These are phyloP conservation scores for Orgyia antiqua DNA, from an alignment of 2,888 invertebrate genomes.

Conservation along the genomic window DNA sequence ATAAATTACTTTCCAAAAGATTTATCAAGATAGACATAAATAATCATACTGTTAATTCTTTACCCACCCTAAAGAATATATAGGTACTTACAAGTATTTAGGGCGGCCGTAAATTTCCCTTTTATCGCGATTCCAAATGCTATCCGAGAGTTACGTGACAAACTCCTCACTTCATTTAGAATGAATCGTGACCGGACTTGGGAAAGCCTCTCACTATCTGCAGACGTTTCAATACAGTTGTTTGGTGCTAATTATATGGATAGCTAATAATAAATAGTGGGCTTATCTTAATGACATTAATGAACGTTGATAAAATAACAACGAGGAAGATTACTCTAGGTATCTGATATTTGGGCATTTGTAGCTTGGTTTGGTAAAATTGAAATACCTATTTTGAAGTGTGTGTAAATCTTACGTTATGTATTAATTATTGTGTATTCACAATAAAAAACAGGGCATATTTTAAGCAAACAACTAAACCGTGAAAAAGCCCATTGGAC, in stretches of 20 bases:
- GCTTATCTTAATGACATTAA: slow-evolving; percentile 1
- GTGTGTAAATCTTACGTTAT: too few relatives aligned
- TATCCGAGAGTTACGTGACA: slow-evolving; percentile 62
- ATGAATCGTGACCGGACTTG: slow-evolving; percentile 56
- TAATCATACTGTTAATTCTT: slow-evolving; percentile 16
- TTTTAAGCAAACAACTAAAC: too few relatives aligned
- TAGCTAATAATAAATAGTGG: slow-evolving; percentile 5
- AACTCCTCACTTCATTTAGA: slow-evolving; percentile 64
- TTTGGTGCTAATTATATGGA: slow-evolving; percentile 22
- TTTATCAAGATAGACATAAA: slow-evolving; percentile 4
- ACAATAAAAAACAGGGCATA: too few relatives aligned
- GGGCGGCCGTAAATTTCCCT: slow-evolving; percentile 56
- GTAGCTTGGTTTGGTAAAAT: too few relatives aligned
- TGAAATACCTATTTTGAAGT: too few relatives aligned
- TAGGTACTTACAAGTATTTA: slow-evolving; percentile 40
- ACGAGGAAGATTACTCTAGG: too few relatives aligned
- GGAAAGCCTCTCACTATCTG: slow-evolving; percentile 44
- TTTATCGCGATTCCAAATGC: slow-evolving; percentile 66
- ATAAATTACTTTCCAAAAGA: too few relatives aligned
- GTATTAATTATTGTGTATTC: too few relatives aligned
- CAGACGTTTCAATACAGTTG: slow-evolving; percentile 38
- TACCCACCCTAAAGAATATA: slow-evolving; percentile 20
- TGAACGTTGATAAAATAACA: neutral
- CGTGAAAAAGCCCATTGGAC: too few relatives aligned
- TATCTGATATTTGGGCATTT: too few relatives aligned